Conservation (phyloP, 2,888 invertebrate genomes). For the Lasioglossum malachurum region DNA sequence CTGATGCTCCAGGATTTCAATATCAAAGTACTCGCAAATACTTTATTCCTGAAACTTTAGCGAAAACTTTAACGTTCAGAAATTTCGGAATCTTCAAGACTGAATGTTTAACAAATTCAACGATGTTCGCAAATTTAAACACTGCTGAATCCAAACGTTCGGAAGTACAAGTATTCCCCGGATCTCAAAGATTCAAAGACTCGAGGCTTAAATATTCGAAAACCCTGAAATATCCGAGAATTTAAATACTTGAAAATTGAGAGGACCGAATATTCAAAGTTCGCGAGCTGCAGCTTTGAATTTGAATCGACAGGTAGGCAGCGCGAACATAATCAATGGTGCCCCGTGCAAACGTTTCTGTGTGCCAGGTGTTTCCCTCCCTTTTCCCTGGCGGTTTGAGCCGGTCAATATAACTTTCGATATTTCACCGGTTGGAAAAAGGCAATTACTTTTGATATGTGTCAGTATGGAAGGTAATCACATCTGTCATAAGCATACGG, state of each 20-base stretch:
- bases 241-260: neutral
- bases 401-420: constrained; percentile 53
- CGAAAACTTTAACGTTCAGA: too few relatives aligned
- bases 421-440: constrained; percentile 53
- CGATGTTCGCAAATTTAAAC: too few relatives aligned
- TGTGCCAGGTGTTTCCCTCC: neutral
- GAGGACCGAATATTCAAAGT: neutral
- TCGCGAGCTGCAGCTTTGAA: neutral
- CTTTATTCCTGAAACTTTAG: neutral
- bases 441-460: constrained; percentile 60
- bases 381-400: neutral
- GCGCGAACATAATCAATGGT: neutral
- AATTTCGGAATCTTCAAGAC: too few relatives aligned
- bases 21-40: neutral
- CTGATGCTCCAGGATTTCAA: neutral
- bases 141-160: too few relatives aligned
- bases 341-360: neutral
- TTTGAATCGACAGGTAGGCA: neutral
- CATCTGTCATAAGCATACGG: constrained; percentile 58
- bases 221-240: neutral
- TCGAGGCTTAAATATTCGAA: neutral
- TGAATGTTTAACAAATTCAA: too few relatives aligned
- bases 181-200: neutral
- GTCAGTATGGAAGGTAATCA: constrained; percentile 55
- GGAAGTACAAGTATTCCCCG: too few relatives aligned